Conservation (phyloP, 2,113 vertebrate genomes). For the Anser cygnoides region DNA sequence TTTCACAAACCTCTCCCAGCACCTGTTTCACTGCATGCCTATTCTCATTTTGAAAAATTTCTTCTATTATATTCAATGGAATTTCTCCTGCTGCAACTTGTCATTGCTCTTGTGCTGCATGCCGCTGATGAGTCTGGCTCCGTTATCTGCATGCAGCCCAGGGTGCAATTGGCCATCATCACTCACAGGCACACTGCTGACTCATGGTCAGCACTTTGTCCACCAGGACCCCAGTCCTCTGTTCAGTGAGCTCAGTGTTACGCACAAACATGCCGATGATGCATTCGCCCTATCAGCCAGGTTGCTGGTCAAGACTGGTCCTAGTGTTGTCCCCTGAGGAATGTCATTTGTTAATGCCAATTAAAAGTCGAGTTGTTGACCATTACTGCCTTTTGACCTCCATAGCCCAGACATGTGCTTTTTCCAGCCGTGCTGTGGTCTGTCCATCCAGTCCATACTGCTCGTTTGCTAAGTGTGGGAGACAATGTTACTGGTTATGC, state of each 20-base stretch:
- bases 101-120: background rate
- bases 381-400: background rate
- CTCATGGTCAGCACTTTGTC: background rate
- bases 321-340: background rate
- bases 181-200: accelerated
- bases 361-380: background rate
- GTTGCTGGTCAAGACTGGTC: background rate
- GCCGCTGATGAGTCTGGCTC: background rate
- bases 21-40: background rate
- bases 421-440: background rate
- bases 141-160: accelerated
- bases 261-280: background rate
- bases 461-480: background rate
- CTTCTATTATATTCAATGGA: background rate
- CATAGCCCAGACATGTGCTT: background rate
- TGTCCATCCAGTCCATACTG: background rate
- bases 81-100: background rate
- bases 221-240: background rate
- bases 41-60: background rate
- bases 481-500: background rate
- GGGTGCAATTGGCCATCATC: background rate
- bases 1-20: background rate
- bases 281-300: background rate
- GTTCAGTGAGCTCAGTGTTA: background rate
- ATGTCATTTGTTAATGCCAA: background rate